A percentile compares a stretch with the other conserved stretches of the same genome.
Conservation (phyloP, 2,888 invertebrate species). For the Physocephala rufipes region DNA sequence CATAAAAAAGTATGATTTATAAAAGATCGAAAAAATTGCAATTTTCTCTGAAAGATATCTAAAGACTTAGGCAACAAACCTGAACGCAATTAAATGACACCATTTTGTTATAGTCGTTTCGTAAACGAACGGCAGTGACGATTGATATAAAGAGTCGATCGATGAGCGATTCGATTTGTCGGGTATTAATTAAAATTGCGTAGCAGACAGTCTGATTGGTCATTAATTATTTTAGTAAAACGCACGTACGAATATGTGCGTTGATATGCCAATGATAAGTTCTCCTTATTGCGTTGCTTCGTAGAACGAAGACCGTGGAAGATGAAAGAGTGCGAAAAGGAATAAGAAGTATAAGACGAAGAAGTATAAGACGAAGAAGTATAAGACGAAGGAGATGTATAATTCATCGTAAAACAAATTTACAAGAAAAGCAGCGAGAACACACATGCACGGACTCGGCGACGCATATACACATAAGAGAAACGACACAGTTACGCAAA, state of each 20-base stretch:
- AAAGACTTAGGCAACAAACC: too few relatives aligned
- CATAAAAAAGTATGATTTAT: too few relatives aligned
- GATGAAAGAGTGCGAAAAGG: background rate
- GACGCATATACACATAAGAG: background rate
- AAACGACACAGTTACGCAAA: background rate
- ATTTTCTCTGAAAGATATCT: too few relatives aligned
- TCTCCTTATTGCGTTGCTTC: too few relatives aligned
- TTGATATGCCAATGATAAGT: background rate
- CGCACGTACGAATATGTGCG: background rate
- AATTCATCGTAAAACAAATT: background rate
- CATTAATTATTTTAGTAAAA: background rate
- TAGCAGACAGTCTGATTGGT: constrained; percentile 1
- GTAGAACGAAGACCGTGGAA: background rate
- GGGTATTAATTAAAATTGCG: constrained; percentile 21
- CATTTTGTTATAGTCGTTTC: background rate
- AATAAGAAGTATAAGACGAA: background rate
- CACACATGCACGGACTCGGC: background rate
- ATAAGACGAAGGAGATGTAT: background rate
- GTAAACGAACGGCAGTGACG: background rate
- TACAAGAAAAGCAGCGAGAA: too few relatives aligned
- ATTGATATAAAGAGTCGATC: background rate
- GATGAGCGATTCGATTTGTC: background rate
- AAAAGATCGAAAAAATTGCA: too few relatives aligned
- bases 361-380: background rate
- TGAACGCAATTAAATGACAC: constrained; percentile 2